phyloP scores from a whole-genome alignment of 2,113 vertebrate genomes.

The Ictidomys tridecemlineatus region DNA sequence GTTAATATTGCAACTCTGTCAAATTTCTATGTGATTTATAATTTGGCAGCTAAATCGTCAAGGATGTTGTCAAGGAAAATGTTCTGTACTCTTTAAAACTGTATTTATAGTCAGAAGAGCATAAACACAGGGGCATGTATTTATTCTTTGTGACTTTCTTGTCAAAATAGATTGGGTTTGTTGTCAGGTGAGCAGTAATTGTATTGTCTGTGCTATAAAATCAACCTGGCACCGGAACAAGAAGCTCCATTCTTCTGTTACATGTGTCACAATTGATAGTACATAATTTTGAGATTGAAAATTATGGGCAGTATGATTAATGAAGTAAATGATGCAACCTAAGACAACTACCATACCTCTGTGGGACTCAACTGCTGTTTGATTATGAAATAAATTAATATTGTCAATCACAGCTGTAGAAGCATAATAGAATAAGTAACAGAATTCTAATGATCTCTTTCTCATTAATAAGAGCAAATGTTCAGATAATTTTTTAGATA shows the following conservation, averaged over 20 bases:
- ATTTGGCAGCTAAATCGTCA: constrained; percentile 47
- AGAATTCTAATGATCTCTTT: background rate
- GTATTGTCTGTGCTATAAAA: constrained; percentile 39
- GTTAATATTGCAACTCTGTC: constrained; percentile 45
- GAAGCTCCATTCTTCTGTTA: background rate
- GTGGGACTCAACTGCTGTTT: background rate
- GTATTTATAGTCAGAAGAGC: constrained; percentile 56
- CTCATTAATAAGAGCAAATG: background rate
- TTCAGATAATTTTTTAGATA: background rate
- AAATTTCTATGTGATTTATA: constrained; percentile 66
- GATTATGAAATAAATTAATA: constrained; percentile 2
- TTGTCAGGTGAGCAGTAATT: constrained; percentile 57
- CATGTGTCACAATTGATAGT: background rate
- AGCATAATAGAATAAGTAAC: background rate
- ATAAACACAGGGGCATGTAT: constrained; percentile 37
- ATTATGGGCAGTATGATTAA: constrained; percentile 9
- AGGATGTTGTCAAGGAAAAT: constrained; percentile 67
- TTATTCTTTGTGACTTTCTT: constrained; percentile 65
- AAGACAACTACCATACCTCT: background rate
- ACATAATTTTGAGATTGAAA: constrained; percentile 26
- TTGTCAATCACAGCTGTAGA: background rate
- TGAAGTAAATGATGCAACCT: background rate
- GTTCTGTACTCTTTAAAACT: constrained; percentile 68
- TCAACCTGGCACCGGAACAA: background rate
- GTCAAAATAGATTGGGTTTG: constrained; percentile 56